phyloP scores from a whole-genome alignment of 2,888 invertebrate species.

The Teleogryllus oceanicus region DNA sequence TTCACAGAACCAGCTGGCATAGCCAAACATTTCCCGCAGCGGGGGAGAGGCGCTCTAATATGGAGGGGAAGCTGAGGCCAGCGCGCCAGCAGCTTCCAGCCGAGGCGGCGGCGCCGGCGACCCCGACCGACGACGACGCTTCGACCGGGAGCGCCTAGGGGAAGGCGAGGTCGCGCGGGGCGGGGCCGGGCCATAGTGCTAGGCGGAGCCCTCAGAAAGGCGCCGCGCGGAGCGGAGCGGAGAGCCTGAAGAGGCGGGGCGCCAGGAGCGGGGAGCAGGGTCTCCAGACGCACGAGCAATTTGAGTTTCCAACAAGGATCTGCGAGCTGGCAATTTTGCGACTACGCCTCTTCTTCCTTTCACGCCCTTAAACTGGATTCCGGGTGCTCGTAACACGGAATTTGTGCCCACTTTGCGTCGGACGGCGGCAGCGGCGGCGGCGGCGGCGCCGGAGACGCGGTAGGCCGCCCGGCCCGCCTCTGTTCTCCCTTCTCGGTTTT shows the following conservation, averaged over 20 bases:
- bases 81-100: too few relatives aligned
- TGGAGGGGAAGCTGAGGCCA: too few relatives aligned
- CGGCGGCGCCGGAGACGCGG: not conserved
- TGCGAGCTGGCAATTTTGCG: conserved; percentile 27
- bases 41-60: too few relatives aligned
- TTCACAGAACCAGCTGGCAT: conserved; percentile 18
- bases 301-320: conserved; percentile 26
- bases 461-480: not conserved
- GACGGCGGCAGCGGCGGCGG: not conserved
- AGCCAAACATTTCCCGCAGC: not conserved
- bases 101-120: too few relatives aligned
- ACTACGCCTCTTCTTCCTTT: conserved; percentile 18
- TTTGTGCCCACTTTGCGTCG: conserved; percentile 33
- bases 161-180: too few relatives aligned
- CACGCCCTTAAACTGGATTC: conserved; percentile 26
- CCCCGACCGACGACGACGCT: too few relatives aligned
- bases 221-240: too few relatives aligned
- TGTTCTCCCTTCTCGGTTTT: conserved; percentile 4
- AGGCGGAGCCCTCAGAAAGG: too few relatives aligned
- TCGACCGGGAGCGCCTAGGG: too few relatives aligned
- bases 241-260: too few relatives aligned
- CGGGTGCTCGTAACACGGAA: conserved; percentile 28
- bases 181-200: too few relatives aligned
- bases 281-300: conserved; percentile 27
- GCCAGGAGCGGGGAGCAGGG: not conserved